These are phyloP conservation scores for Kryptopterus vitreolus DNA, from an alignment of 2,797 vertebrate species.

Conservation along the genomic window DNA sequence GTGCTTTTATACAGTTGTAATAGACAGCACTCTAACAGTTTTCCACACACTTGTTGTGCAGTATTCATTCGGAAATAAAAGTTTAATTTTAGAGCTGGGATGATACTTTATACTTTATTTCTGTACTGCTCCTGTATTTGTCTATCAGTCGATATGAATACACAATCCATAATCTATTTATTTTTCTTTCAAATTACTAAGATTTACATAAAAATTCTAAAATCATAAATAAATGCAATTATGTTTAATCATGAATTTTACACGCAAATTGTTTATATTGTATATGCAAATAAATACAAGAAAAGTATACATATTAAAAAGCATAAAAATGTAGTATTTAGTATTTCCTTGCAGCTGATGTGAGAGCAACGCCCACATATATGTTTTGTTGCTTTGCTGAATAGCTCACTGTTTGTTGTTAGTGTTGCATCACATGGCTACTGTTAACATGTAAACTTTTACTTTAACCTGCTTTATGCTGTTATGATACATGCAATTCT, in stretches of 20 bases:
- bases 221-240: neutral
- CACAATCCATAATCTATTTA: neutral
- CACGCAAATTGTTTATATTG: neutral
- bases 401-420: neutral
- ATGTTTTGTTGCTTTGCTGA: neutral
- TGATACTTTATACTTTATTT: neutral
- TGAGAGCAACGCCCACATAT: neutral
- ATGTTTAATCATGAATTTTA: neutral
- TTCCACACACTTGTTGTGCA: constrained; percentile 4
- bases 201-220: neutral
- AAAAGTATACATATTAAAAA: neutral
- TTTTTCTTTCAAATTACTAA: neutral
- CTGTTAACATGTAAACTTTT: neutral
- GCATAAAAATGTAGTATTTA: neutral
- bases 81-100: neutral
- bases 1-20: constrained; percentile 14
- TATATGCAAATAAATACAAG: neutral
- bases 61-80: constrained; percentile 2
- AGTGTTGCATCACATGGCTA: neutral
- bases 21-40: neutral
- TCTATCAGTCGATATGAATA: neutral
- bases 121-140: neutral
- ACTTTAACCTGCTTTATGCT: constrained; percentile 1
- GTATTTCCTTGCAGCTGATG: constrained; percentile 1
- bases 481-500: neutral